These are phyloP conservation scores for Malurus leucopterus DNA, from an alignment of 2,797 vertebrate species.

Conservation along the genomic window DNA sequence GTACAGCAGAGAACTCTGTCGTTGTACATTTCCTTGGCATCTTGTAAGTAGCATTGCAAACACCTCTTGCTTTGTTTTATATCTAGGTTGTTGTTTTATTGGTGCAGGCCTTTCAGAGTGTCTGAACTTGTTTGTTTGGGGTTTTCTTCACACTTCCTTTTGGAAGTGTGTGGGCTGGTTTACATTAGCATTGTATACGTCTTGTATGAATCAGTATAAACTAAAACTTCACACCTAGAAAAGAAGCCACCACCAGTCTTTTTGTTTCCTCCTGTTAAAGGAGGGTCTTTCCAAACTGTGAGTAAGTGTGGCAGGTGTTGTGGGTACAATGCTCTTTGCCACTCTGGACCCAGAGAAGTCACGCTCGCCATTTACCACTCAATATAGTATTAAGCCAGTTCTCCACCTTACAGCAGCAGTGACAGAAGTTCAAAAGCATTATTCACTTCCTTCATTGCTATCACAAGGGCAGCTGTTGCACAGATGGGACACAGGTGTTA, in stretches of 20 bases:
- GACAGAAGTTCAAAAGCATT: background rate
- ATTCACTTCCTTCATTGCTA: background rate
- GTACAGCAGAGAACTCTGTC: background rate
- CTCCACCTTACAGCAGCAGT: background rate
- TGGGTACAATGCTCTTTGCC: background rate
- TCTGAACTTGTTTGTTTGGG: background rate
- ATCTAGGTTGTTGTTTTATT: background rate
- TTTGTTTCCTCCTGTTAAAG: background rate
- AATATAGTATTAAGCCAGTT: background rate
- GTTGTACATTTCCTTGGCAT: background rate
- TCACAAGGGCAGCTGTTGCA: background rate
- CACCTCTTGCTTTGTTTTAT: background rate
- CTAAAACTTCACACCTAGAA: background rate
- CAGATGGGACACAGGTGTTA: background rate
- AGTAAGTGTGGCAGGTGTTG: background rate
- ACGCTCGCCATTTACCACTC: background rate
- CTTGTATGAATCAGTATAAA: background rate
- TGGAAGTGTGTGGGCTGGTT: background rate
- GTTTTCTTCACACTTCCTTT: background rate
- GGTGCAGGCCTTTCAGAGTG: background rate
- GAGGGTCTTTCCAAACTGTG: background rate
- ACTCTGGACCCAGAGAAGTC: background rate
- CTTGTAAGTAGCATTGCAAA: background rate
- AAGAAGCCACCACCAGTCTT: background rate
- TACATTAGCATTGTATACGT: background rate